These are phyloP conservation scores for Tiaroga cobitis DNA, from an alignment of 2,797 vertebrate species.

Conservation along the genomic window DNA sequence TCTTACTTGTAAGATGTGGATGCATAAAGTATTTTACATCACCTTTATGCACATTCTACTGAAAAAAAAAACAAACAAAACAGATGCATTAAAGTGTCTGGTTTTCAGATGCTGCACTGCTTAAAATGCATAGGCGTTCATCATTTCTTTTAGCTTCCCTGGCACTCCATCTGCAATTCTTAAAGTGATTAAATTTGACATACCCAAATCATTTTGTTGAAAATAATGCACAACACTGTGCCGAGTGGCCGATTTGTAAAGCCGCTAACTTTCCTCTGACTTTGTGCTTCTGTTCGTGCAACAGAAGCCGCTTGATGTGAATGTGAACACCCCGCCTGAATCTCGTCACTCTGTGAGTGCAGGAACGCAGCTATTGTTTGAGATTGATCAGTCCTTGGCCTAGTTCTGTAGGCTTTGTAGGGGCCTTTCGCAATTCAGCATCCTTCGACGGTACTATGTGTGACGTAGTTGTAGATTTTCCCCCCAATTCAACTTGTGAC, in stretches of 20 bases:
- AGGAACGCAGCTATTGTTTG: conserved; percentile 61
- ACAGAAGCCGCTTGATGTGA: conserved; percentile 8
- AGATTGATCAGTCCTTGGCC: conserved; percentile 73
- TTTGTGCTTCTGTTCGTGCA: conserved; percentile 41
- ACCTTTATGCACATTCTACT: background rate
- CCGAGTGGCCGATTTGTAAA: conserved; percentile 41
- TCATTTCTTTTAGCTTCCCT: conserved; percentile 20
- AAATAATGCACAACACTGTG: conserved; percentile 24
- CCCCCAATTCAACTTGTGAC: conserved; percentile 69
- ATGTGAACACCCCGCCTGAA: conserved; percentile 26
- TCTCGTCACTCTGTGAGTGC: conserved; percentile 48
- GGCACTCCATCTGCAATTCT: conserved; percentile 14
- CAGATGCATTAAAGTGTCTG: background rate
- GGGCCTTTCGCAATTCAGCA: conserved; percentile 62
- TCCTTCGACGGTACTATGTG: conserved; percentile 49
- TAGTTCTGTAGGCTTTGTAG: conserved; percentile 74
- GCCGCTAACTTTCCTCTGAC: conserved; percentile 51
- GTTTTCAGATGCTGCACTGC: background rate
- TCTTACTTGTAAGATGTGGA: background rate
- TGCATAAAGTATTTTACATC: background rate
- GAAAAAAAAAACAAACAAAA: background rate
- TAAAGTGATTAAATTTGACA: conserved; percentile 41
- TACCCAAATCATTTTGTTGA: conserved; percentile 42
- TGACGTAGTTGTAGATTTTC: conserved; percentile 65
- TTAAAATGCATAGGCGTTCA: conserved; percentile 15